Evolutionary conservation across 2,888 invertebrate species (phyloP).

Genomic region (Cryptocheilus praepositus): DNA sequence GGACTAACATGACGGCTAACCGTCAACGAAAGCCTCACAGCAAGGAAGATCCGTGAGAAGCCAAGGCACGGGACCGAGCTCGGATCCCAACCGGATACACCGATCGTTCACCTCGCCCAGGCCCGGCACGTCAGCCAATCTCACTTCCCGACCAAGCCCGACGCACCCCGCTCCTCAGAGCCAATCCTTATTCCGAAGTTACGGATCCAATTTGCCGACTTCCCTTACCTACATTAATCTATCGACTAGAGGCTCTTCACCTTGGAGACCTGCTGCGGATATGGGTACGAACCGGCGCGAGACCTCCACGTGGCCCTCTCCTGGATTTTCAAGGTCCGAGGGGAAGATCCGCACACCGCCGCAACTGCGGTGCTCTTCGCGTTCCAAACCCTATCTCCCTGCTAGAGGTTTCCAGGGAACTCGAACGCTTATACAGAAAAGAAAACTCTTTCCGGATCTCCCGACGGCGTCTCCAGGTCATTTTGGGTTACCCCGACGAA

Average conservation of each 20-base stretch:
- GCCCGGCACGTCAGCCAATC: slow-evolving; percentile 34
- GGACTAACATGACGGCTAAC: slow-evolving; percentile 42
- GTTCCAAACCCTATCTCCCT: no score
- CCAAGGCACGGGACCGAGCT: slow-evolving; percentile 72
- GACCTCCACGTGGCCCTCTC: slow-evolving; percentile 54
- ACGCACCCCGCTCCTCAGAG: slow-evolving; percentile 82
- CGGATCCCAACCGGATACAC: slow-evolving; percentile 53
- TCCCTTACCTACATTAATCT: slow-evolving; percentile 76
- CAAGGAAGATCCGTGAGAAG: slow-evolving; percentile 70
- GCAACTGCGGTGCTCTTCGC: no score
- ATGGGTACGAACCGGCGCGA: slow-evolving; percentile 78
- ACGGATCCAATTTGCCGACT: slow-evolving; percentile 82
- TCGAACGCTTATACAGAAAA: no score
- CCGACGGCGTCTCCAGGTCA: no score
- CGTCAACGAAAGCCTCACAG: slow-evolving; percentile 46
- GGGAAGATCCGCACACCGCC: no score
- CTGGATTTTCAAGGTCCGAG: no score
- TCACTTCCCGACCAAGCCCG: slow-evolving; percentile 36
- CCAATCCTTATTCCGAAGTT: slow-evolving; percentile 84
- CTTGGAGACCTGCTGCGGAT: slow-evolving; percentile 85
- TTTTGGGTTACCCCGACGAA: no score
- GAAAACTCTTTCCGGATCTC: no score
- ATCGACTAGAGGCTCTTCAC: slow-evolving; percentile 82
- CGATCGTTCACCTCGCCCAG: slow-evolving; percentile 27
- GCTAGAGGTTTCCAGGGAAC: no score